These are phyloP conservation scores for Enoplosus armatus DNA, from an alignment of 2,797 vertebrate species.

Conservation along the genomic window DNA sequence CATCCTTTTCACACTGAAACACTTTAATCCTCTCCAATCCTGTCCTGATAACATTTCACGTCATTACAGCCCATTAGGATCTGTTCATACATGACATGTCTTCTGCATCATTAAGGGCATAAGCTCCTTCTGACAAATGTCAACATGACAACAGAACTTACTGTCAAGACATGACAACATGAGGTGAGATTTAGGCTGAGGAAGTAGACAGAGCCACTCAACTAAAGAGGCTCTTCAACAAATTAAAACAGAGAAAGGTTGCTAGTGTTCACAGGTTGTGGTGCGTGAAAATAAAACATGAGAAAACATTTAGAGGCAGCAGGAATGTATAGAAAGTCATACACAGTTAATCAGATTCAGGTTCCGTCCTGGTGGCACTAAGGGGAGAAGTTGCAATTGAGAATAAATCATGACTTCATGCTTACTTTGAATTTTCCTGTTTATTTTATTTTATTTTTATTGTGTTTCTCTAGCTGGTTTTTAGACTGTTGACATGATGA, in stretches of 20 bases:
- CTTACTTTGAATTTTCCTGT: too few species aligned
- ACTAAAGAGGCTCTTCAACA: constrained; percentile 7
- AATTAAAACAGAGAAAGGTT: background rate
- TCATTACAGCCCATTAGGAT: constrained; percentile 45
- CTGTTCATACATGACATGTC: constrained; percentile 53
- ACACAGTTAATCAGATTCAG: background rate
- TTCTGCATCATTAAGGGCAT: background rate
- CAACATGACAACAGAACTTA: constrained; percentile 17
- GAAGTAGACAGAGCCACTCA: constrained; percentile 15
- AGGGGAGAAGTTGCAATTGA: background rate
- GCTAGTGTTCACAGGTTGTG: background rate
- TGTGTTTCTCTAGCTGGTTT: too few species aligned
- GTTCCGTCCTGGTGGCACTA: background rate
- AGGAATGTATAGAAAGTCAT: background rate
- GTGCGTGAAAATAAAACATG: background rate
- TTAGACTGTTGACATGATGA: too few species aligned
- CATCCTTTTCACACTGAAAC: constrained; percentile 19
- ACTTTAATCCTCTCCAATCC: constrained; percentile 51
- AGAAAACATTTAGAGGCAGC: background rate
- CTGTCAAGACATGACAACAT: constrained; percentile 14
- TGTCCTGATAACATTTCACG: constrained; percentile 12
- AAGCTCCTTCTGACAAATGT: constrained; percentile 14
- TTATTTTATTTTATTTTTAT: too few species aligned
- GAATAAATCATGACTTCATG: too few species aligned
- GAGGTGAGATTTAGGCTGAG: constrained; percentile 17